These are phyloP conservation scores for Fulica atra DNA, from an alignment of 2,113 vertebrate species.

Conservation along the genomic window DNA sequence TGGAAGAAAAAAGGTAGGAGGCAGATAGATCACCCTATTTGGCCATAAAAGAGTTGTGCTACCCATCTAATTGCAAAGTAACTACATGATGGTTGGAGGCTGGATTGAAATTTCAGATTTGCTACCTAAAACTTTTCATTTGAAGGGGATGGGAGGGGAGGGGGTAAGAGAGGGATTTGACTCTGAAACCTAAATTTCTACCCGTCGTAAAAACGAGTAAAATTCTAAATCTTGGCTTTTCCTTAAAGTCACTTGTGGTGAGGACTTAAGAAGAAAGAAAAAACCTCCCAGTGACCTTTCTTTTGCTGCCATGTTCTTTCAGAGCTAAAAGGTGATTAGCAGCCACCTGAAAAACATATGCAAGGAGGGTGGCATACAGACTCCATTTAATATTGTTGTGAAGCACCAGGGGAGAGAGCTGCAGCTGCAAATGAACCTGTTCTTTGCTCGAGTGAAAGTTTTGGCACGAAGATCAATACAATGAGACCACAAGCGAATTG, in stretches of 20 bases:
- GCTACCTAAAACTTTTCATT: background rate
- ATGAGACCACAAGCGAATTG: background rate
- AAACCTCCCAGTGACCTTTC: background rate
- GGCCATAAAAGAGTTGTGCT: background rate
- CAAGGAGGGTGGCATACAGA: background rate
- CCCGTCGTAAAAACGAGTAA: background rate
- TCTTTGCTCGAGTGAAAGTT: background rate
- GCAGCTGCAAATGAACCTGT: background rate
- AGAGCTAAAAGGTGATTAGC: background rate
- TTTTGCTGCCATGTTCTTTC: background rate
- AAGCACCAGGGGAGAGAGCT: background rate
- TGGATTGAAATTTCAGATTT: background rate
- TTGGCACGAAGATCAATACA: background rate
- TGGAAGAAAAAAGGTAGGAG: background rate
- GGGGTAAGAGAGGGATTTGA: background rate
- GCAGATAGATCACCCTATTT: background rate
- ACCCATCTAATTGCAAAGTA: background rate
- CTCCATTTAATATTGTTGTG: background rate
- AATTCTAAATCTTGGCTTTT: background rate
- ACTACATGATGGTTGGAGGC: background rate
- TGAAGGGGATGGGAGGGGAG: background rate
- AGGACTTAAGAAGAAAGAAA: background rate
- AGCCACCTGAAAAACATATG: background rate
- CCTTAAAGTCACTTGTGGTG: background rate
- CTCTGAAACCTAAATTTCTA: background rate